Percentiles rank a stretch among this genome's conserved stretches.
These are phyloP conservation scores for Conchocele bisecta DNA, from an alignment of 2,888 invertebrate species.

Conservation along the genomic window DNA sequence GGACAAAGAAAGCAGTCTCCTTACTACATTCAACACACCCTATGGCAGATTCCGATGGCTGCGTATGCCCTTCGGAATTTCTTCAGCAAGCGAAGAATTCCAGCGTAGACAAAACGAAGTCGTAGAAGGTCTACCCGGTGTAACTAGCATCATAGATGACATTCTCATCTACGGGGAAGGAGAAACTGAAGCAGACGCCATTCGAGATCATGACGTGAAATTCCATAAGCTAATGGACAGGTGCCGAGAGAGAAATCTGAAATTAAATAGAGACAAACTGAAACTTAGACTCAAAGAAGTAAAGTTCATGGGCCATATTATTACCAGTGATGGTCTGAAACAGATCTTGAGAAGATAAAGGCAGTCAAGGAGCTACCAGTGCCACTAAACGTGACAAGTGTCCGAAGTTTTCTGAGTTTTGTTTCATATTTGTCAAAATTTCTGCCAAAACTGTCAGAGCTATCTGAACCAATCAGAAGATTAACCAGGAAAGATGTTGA, in stretches of 20 bases:
- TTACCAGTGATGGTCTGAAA: conserved; percentile 43
- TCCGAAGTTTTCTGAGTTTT: conserved; percentile 43
- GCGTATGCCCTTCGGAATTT: conserved; percentile 59
- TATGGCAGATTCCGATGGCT: conserved; percentile 59
- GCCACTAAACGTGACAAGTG: no score
- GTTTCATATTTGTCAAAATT: conserved; percentile 57
- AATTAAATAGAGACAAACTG: conserved; percentile 45
- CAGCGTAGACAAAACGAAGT: conserved; percentile 50
- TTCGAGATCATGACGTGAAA: conserved; percentile 45
- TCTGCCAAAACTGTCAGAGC: conserved; percentile 48
- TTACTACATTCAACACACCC: conserved; percentile 61
- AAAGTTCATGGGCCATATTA: conserved; percentile 47
- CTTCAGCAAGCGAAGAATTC: conserved; percentile 47
- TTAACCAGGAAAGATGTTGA: conserved; percentile 38
- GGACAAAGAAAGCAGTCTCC: conserved; percentile 44
- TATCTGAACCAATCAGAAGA: conserved; percentile 50
- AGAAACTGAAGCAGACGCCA: conserved; percentile 38
- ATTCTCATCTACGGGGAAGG: conserved; percentile 49
- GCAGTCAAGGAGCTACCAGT: no score
- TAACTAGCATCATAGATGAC: conserved; percentile 57
- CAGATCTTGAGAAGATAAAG: no score
- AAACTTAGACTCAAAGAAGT: conserved; percentile 40
- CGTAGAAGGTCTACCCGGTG: conserved; percentile 54
- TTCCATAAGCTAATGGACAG: conserved; percentile 33
- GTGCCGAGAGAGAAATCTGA: conserved; percentile 28